A percentile compares a stretch with the other conserved stretches of the same genome.
Conservation (phyloP, 1,140 invertebrate genomes). For the Solen grandis region DNA sequence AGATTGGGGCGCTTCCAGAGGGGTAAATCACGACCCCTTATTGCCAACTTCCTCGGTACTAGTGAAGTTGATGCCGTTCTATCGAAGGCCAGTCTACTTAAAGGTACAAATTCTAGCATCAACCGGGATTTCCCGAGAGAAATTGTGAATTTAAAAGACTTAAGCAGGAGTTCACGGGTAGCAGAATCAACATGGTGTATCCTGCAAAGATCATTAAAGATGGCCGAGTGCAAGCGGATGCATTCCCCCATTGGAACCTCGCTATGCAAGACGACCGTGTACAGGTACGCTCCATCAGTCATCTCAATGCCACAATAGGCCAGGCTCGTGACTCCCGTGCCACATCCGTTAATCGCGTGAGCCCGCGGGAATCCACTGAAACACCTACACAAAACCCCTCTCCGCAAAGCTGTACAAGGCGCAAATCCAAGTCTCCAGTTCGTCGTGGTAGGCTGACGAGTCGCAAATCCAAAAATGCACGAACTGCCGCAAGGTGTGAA, state of each 20-base stretch:
- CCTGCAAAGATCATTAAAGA: too few species aligned
- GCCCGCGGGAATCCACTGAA: neutral
- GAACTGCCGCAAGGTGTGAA: neutral
- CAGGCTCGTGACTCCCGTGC: too few species aligned
- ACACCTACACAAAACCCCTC: neutral
- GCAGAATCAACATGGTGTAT: conserved; percentile 1
- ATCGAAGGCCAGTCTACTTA: conserved; percentile 6
- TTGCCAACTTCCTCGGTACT: conserved; percentile 6
- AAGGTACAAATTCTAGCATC: conserved; percentile 1
- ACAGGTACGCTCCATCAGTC: neutral
- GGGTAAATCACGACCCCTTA: neutral
- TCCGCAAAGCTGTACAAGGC: neutral
- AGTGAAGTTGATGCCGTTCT: neutral
- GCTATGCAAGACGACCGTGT: conserved; percentile 1
- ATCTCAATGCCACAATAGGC: neutral
- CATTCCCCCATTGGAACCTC: conserved; percentile 21
- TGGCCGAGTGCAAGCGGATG: neutral
- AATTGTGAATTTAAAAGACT: conserved; percentile 20
- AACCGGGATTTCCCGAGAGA: conserved; percentile 19
- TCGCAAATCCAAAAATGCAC: neutral
- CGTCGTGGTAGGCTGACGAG: neutral
- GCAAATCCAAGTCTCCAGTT: neutral
- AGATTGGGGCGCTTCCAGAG: conserved; percentile 3
- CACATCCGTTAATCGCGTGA: neutral
- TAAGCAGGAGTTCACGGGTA: neutral